Conservation (phyloP, 2,113 vertebrate genomes). For the Falcunculus frontatus region DNA sequence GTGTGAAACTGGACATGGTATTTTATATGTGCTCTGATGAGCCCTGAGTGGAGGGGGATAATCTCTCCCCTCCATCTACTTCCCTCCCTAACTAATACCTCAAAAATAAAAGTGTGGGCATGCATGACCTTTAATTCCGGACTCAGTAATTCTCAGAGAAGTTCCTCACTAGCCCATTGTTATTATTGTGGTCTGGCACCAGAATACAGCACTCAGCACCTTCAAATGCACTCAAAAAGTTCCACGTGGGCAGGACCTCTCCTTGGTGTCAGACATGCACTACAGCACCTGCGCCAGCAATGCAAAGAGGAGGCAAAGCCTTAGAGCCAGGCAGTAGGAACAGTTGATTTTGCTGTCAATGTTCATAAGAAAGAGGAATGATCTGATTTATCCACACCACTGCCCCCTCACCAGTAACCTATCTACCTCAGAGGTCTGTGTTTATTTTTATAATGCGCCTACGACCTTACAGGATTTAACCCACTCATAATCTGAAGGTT, state of each 20-base stretch:
- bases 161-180: not conserved
- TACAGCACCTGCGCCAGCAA: not conserved
- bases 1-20: not conserved
- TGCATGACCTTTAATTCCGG: not conserved
- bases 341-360: not conserved
- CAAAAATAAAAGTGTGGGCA: not conserved
- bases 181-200: not conserved
- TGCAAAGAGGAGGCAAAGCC: not conserved
- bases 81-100: not conserved
- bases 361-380: not conserved
- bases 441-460: constrained; percentile 30
- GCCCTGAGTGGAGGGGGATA: not conserved
- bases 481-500: constrained; percentile 26
- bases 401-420: not conserved
- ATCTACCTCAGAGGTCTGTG: not conserved
- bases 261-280: not conserved
- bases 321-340: not conserved
- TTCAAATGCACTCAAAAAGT: not conserved
- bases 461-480: not conserved
- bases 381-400: not conserved
- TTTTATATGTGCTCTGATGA: not conserved
- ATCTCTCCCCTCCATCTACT: not conserved
- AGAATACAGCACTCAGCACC: not conserved
- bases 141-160: not conserved
- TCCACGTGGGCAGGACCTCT: not conserved